These are phyloP conservation scores for Chionodraco myersi DNA, from an alignment of 2,113 vertebrate genomes.

Conservation along the genomic window DNA sequence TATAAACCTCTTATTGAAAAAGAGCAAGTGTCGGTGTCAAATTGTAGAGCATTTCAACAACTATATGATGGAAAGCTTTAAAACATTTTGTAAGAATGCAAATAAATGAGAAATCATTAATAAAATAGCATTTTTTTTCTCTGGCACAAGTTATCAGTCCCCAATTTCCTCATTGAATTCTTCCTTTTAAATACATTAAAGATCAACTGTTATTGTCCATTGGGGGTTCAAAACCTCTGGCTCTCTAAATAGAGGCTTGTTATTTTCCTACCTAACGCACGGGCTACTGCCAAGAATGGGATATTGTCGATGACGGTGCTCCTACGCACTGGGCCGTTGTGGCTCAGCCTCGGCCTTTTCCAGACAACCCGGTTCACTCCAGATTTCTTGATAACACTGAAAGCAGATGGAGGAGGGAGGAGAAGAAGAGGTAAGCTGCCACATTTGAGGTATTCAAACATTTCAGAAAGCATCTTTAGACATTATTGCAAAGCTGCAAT, in stretches of 20 bases:
- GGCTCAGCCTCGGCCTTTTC: constrained; percentile 94
- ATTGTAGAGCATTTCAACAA: not conserved
- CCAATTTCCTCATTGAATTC: not conserved
- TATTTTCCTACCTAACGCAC: constrained; percentile 84
- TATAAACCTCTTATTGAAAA: not conserved
- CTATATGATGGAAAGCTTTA: not conserved
- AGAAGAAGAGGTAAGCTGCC: not conserved
- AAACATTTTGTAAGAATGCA: not conserved
- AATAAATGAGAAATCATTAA: not conserved
- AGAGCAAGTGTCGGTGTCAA: not conserved
- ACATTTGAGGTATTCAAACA: not conserved
- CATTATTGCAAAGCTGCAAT: not conserved
- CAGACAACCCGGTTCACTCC: constrained; percentile 97
- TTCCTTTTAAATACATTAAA: not conserved
- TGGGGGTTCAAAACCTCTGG: not conserved
- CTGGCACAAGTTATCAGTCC: not conserved
- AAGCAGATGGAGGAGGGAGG: not conserved
- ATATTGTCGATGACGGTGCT: constrained; percentile 98
- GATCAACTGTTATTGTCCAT: not conserved
- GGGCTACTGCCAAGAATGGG: constrained; percentile 94
- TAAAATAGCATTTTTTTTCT: not conserved
- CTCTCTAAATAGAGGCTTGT: too few species aligned
- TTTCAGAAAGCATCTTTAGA: not conserved
- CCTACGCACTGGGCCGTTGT: constrained; percentile 94
- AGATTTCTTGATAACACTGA: constrained; percentile 97